Base-by-base conservation (phyloP, 1,140 invertebrate genomes). In the Coelopa frigida region DNA sequence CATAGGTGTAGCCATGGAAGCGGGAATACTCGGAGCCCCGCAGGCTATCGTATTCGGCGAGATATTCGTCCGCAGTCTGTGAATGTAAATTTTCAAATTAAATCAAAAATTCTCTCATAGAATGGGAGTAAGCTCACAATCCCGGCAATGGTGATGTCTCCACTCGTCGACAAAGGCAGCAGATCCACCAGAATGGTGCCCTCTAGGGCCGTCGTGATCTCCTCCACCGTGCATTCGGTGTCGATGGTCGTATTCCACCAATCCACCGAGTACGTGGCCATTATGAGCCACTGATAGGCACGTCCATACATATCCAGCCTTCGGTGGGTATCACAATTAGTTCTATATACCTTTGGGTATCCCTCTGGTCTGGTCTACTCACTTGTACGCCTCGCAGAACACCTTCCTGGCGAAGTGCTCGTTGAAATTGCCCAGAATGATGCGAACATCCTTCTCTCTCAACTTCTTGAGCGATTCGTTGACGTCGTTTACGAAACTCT, bases 1-100 rank as follows among this genome's bases (percentile, higher is more conserved):
- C 94, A 71, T 97, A 97, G 11, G 94, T 94, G 68, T 97, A 98
- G 2, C 93, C 94, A 66, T 98, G 93, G 68, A 94, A 97, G 38
- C 90, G 79, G 12, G 91, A 95, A 69, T 93, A 96, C 58, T 93
- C 87, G 0, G 70, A 59, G 5, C 85, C 84, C 40, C 89, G 76
- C 49, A 82, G 70, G 6, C 81, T 76, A 53, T 95, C 80, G 67
- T 97, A 96, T 65, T 92, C 82, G 10, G 77, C 71, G 53, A 82
- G 77, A 69, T 97, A 97, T 63, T 95, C 85, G 50, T 84, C 81
- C 1, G 91, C 83, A 0, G 89, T 94, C 92, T 96, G 72, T 12
- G 29, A 31, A 12, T 31, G 11, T 31, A 31, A 31, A 2, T 31
- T 2, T 12, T 11, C 2, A 3, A 31, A 3, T 2, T 12, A 31